Base-by-base conservation (phyloP, 92 coral and sea anemone genomes). In the Pocillopora grandis region DNA sequence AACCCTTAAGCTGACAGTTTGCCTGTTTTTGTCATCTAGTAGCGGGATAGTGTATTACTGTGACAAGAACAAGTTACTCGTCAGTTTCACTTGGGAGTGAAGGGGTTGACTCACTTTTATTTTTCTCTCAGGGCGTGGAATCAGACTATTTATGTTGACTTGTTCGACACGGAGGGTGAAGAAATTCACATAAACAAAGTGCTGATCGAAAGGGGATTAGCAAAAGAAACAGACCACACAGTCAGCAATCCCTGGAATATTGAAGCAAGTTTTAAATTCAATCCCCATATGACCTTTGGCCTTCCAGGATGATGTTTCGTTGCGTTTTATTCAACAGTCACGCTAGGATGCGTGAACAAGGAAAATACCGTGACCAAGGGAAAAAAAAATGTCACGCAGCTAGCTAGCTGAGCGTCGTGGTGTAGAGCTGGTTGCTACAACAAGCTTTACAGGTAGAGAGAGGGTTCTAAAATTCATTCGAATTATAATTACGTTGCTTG, bases 181-280 rank as follows among this genome's bases (percentile, higher is more conserved):
- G 98, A 95, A 33, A 66, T 87, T 17, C 88, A 92, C 87, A 92
- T 96, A 71, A 92, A 91, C 77, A 85, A 86, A 62, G 95, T 89
- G 70, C 31, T 96, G 93, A 89, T 96, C 52, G 89, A 90, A 5
- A 88, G 87, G 76, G 95, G 97, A 9, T 86, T 81, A 20, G 99
- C 97, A 19, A 78, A 71, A 62, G 87, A 87, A 48, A 68, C 90
- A 1, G 80, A 91, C n/a, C 23, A 59, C 85, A 85, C 80, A 11
- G 79, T 88, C 20, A 80, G 76, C 62, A 77, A 78, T 1, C 94
- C 94, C 2, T 86, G 84, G 87, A 81, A 89, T 70, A 76, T 86
- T 13, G 84, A 85, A 52, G 84, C 87, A 23, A 65, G 78, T 21
- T 3, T 66, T 10, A 66, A 75, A 27, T 67, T 62, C 0, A 85